Percentiles rank a stretch among this genome's conserved stretches.
Evolutionary conservation across 2,113 vertebrate genomes (phyloP).

Genomic region (Podilymbus podiceps): DNA sequence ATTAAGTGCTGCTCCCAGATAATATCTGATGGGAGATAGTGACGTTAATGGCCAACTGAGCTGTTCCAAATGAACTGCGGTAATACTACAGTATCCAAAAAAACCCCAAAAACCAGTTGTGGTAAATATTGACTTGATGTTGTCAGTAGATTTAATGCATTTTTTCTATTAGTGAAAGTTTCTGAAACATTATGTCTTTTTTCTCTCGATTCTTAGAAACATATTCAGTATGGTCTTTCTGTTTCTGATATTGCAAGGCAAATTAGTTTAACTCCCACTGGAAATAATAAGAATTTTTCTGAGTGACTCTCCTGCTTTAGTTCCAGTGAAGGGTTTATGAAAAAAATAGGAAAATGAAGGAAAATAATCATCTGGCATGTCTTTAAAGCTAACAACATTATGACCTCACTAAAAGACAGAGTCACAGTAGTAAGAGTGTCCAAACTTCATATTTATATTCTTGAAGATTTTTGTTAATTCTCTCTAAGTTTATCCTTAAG

Average conservation of each 20-base stretch:
- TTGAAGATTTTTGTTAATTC: neutral
- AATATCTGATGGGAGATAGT: neutral
- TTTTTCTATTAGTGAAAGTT: neutral
- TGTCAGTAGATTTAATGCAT: neutral
- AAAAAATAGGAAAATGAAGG: neutral
- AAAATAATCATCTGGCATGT: neutral
- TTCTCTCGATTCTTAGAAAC: neutral
- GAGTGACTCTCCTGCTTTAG: neutral
- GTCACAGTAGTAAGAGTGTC: neutral
- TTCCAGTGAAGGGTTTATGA: neutral
- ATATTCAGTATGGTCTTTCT: neutral
- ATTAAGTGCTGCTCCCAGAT: neutral
- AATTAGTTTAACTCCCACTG: neutral
- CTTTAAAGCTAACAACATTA: neutral
- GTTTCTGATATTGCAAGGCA: neutral
- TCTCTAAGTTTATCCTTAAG: neutral
- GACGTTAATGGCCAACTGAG: neutral
- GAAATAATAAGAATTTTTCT: neutral
- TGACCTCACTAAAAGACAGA: neutral
- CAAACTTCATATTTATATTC: neutral
- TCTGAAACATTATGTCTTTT: neutral
- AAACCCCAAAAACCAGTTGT: accelerated
- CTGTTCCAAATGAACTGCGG: neutral
- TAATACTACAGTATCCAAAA: neutral
- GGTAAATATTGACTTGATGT: neutral